A percentile compares a stretch with the other conserved stretches of the same genome.
These are phyloP conservation scores for Intellagama lesueurii DNA, from an alignment of 2,797 vertebrate genomes.

Conservation along the genomic window DNA sequence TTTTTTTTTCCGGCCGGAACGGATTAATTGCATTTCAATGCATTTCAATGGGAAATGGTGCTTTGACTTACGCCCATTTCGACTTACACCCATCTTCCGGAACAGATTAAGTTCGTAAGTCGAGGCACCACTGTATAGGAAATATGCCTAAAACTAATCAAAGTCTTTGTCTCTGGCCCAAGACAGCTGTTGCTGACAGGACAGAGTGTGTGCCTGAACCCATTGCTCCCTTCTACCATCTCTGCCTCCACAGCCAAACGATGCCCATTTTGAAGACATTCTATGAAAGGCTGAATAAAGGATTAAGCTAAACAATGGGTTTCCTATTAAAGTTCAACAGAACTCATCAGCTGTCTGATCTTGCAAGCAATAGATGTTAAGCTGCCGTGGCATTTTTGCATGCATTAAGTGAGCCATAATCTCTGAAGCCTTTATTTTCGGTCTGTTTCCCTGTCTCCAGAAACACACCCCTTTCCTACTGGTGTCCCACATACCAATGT, in stretches of 20 bases:
- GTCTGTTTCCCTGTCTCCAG: neutral
- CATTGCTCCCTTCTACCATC: neutral
- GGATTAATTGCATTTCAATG: too few species aligned
- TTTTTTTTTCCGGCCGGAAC: too few species aligned
- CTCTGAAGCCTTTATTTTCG: neutral
- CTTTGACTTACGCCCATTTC: too few species aligned
- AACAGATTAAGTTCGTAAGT: too few species aligned
- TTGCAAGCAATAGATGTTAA: neutral
- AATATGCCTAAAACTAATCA: neutral
- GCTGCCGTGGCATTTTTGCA: neutral
- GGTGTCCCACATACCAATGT: constrained; percentile 62
- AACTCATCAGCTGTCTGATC: constrained; percentile 38
- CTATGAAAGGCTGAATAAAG: constrained; percentile 36
- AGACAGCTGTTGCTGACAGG: neutral
- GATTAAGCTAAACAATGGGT: constrained; percentile 39
- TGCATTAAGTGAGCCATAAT: fast-evolving
- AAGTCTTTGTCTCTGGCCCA: neutral
- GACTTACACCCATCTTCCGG: too few species aligned
- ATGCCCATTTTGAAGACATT: neutral
- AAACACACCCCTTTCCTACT: neutral
- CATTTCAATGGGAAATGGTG: too few species aligned
- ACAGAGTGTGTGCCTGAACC: neutral
- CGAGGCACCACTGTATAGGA: neutral
- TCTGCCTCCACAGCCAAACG: neutral
- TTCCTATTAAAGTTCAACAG: constrained; percentile 58